Base-by-base conservation (phyloP, 2,888 invertebrate genomes). In the Drymonia ruficornis region DNA sequence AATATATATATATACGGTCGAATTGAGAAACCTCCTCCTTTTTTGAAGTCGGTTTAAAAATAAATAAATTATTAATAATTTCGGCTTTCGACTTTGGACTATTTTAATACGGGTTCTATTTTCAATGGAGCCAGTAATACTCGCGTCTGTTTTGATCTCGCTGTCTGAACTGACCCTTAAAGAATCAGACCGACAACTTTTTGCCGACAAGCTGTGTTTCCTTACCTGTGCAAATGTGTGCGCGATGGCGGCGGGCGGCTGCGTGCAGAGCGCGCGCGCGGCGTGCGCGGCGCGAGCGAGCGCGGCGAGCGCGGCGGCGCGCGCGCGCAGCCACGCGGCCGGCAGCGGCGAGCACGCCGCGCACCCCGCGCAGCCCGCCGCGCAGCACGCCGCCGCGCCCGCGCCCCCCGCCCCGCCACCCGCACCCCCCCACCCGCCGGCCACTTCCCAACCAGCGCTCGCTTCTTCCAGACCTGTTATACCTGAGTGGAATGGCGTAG, bases 181-280 rank as follows among this genome's bases (percentile, higher is more conserved):
- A n/a, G n/a, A n/a, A n/a, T n/a, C n/a, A n/a, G n/a, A n/a, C n/a
- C n/a, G n/a, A n/a, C n/a, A n/a, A n/a, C n/a, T n/a, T n/a, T n/a
- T n/a, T n/a, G n/a, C n/a, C n/a, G n/a, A n/a, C n/a, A 2, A 23
- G 23, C 7, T 31, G 31, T 31, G 12, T 9, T 13, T 13, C 9
- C 0, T 96, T 13, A 15, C 9, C 0, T 96, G 96, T 0, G 97
- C 97, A 53, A 82, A 80, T 0, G 82, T 79, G 2, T 96, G 95
- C 0, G 98, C 98, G 53, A 98, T 97, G 0, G 98, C 98, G 0
- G 98, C 98, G 40, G 98, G 98, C 29, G 98, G 99, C 56, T 98
- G 97, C 56, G 98, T 97, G 75, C 97, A 97, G 40, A 97, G 93
- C 56, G 96, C 95, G 63, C 94, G 93, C 70, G 97, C 97, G 0